These are phyloP conservation scores for Cryptosula pallasiana DNA, from an alignment of 2,888 invertebrate species.

Conservation along the genomic window DNA sequence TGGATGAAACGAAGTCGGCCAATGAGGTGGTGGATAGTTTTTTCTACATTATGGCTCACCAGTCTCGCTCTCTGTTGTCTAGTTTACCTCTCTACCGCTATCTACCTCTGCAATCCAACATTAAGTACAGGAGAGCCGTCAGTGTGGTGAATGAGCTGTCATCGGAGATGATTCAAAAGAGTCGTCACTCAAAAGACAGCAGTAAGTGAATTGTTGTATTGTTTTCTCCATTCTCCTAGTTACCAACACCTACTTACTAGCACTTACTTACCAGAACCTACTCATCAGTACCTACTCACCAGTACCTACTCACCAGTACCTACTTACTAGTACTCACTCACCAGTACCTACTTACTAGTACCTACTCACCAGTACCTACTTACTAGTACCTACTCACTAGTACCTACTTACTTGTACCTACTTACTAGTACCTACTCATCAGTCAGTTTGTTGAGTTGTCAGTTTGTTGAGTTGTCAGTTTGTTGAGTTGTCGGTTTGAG, in stretches of 20 bases:
- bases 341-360: no score
- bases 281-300: not conserved
- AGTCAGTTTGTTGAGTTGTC: no score
- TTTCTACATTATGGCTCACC: constrained; percentile 26
- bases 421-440: no score
- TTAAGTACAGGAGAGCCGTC: constrained; percentile 26
- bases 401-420: no score
- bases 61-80: not conserved
- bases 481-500: no score
- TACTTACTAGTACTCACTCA: no score
- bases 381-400: no score
- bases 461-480: no score
- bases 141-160: constrained; percentile 27
- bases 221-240: not conserved
- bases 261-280: not conserved
- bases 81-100: constrained; percentile 27
- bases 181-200: no score
- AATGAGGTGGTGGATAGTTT: constrained; percentile 28
- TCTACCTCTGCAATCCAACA: constrained; percentile 27
- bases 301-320: not conserved
- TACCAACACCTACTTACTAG: not conserved
- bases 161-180: constrained; percentile 29
- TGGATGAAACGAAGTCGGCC: constrained; percentile 28
- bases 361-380: no score
- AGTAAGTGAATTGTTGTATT: not conserved